A percentile compares a stretch with the other conserved stretches of the same genome.
These are phyloP conservation scores for Tolmerus cingulatus DNA, from an alignment of 2,888 invertebrate genomes.

Conservation along the genomic window DNA sequence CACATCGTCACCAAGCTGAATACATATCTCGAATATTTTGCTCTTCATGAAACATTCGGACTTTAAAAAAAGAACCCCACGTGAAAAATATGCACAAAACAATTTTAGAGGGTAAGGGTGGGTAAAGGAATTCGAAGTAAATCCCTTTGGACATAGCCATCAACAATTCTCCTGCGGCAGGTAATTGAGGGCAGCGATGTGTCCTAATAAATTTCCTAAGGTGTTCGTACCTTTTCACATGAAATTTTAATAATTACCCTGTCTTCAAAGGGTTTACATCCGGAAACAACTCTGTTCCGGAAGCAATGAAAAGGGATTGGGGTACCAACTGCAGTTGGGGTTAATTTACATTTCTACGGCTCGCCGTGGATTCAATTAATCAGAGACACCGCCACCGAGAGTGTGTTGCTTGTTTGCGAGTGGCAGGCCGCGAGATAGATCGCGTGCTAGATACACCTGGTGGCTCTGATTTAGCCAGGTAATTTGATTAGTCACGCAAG, in stretches of 20 bases:
- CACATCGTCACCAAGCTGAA: no score
- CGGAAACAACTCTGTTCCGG: slow-evolving; percentile 9
- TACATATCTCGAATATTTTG: background rate
- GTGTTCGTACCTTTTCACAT: background rate
- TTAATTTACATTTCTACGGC: slow-evolving; percentile 31
- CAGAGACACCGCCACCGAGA: background rate
- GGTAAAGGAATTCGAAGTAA: background rate
- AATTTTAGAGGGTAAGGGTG: background rate
- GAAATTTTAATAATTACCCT: slow-evolving; percentile 17
- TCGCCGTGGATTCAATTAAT: slow-evolving; percentile 23
- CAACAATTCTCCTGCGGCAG: background rate
- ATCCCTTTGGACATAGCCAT: background rate
- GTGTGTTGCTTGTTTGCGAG: background rate
- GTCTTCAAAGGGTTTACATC: slow-evolving; percentile 23
- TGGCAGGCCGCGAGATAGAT: background rate
- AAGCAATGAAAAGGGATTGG: slow-evolving; percentile 9
- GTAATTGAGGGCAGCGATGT: background rate
- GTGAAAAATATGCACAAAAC: background rate
- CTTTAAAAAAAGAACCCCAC: background rate
- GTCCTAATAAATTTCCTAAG: background rate
- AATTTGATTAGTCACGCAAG: slow-evolving; percentile 31
- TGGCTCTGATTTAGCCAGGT: background rate
- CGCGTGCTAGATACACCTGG: slow-evolving; percentile 7
- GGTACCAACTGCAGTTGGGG: background rate
- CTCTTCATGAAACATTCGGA: background rate